phyloP scores from a whole-genome alignment of 2,113 vertebrate genomes.

The Pampusana beccarii region DNA sequence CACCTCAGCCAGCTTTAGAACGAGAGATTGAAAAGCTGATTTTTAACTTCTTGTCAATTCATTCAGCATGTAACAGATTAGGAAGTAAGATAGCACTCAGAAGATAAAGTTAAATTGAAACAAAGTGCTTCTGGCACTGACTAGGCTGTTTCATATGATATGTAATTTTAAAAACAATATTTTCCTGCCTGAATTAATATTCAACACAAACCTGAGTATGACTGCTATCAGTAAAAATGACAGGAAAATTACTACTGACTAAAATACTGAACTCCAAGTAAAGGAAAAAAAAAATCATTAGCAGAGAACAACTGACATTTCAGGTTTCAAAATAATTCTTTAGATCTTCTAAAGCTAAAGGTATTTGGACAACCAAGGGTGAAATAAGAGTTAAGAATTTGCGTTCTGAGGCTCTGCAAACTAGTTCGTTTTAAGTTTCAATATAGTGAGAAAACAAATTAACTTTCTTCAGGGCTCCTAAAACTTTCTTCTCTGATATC shows the following conservation, averaged over 20 bases:
- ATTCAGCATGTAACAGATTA: not conserved
- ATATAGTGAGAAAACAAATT: not conserved
- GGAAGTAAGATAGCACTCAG: not conserved
- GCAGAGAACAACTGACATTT: not conserved
- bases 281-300: not conserved
- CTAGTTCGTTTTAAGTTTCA: not conserved
- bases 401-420: not conserved
- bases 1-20: not conserved
- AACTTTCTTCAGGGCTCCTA: not conserved
- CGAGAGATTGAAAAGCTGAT: not conserved
- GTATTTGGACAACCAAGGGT: not conserved
- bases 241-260: not conserved
- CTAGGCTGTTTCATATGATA: not conserved
- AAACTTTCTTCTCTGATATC: not conserved
- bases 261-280: not conserved
- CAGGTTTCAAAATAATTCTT: not conserved
- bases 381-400: not conserved
- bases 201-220: not conserved
- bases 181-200: not conserved
- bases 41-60: not conserved
- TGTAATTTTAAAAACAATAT: not conserved
- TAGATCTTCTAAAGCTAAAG: not conserved
- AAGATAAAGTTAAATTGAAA: constrained; percentile 12
- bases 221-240: not conserved
- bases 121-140: constrained; percentile 4